phyloP scores from a whole-genome alignment of 2,888 invertebrate species.

The Empis livida region DNA sequence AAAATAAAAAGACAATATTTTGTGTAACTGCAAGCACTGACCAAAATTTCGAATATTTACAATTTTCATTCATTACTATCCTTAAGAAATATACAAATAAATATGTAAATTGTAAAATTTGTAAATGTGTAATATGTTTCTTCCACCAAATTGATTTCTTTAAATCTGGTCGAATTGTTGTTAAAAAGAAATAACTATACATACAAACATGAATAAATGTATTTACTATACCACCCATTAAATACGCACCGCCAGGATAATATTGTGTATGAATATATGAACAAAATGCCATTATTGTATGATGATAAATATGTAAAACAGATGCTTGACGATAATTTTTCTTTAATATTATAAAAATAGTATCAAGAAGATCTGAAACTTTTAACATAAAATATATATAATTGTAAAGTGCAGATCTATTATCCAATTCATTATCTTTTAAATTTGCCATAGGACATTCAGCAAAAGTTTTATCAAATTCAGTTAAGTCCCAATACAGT shows the following conservation, averaged over 20 bases:
- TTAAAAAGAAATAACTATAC: slow-evolving; percentile 69
- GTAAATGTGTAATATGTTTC: slow-evolving; percentile 66
- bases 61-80: slow-evolving; percentile 39
- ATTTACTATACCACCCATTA: slow-evolving; percentile 53
- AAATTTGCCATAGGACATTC: too few species aligned
- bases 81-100: slow-evolving; percentile 41
- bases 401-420: not conserved
- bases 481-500: too few species aligned
- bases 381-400: slow-evolving; percentile 52
- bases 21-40: slow-evolving; percentile 46
- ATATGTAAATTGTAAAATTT: slow-evolving; percentile 56
- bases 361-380: slow-evolving; percentile 50
- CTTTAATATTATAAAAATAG: slow-evolving; percentile 56
- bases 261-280: slow-evolving; percentile 48
- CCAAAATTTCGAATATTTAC: slow-evolving; percentile 45
- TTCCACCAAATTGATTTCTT: slow-evolving; percentile 69
- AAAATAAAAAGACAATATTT: slow-evolving; percentile 27
- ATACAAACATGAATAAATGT: slow-evolving; percentile 64
- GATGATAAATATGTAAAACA: slow-evolving; percentile 58
- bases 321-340: slow-evolving; percentile 52
- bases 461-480: too few species aligned
- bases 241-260: slow-evolving; percentile 50
- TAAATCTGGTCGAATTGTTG: slow-evolving; percentile 54
- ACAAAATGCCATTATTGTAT: slow-evolving; percentile 49
- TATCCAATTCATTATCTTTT: too few species aligned